phyloP scores from a whole-genome alignment of 1,140 invertebrate species.

The Polypedilum vanderplanki region DNA sequence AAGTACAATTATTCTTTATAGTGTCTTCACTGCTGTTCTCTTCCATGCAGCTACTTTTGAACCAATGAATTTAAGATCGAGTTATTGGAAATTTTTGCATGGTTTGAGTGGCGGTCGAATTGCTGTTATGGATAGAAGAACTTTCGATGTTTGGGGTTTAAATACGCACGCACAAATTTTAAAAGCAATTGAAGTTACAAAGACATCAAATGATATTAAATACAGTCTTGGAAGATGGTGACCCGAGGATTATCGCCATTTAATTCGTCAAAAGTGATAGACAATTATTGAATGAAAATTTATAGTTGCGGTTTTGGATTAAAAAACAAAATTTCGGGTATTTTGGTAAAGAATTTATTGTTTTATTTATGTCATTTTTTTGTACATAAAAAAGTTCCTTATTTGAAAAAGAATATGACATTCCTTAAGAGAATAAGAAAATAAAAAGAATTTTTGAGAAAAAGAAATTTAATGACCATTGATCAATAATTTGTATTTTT shows the following conservation, averaged over 20 bases:
- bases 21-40: slow-evolving; percentile 67
- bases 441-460: too few species aligned
- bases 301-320: too few species aligned
- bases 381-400: too few species aligned
- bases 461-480: too few species aligned
- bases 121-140: slow-evolving; percentile 48
- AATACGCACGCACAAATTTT: slow-evolving; percentile 35
- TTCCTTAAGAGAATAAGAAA: too few species aligned
- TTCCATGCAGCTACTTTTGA: slow-evolving; percentile 76
- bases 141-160: slow-evolving; percentile 54
- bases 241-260: not conserved
- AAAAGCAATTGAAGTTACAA: slow-evolving; percentile 4
- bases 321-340: too few species aligned
- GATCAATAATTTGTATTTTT: too few species aligned
- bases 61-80: slow-evolving; percentile 66
- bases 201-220: not conserved
- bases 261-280: slow-evolving; percentile 39
- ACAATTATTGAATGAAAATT: too few species aligned
- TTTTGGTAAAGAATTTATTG: too few species aligned
- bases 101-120: slow-evolving; percentile 64
- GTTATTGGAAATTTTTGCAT: slow-evolving; percentile 78
- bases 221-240: slow-evolving; percentile 2
- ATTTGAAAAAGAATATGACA: too few species aligned
- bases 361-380: too few species aligned
- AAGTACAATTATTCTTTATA: slow-evolving; percentile 63